phyloP scores from a whole-genome alignment of 2,113 vertebrate genomes.

The Alosa alosa region DNA sequence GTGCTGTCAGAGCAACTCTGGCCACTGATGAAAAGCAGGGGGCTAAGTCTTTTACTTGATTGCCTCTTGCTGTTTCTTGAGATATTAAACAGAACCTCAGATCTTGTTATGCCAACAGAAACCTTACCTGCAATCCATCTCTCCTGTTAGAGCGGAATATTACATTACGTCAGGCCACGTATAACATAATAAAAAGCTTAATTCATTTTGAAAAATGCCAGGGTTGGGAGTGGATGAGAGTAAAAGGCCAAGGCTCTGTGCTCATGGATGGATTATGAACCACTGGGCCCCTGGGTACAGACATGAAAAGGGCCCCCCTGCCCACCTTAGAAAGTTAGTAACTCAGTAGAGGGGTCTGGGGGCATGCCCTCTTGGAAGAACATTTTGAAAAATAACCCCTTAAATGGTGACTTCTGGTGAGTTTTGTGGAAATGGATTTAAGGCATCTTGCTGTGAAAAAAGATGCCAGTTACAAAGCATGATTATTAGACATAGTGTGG shows the following conservation, averaged over 20 bases:
- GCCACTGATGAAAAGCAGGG: neutral
- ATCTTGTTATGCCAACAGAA: neutral
- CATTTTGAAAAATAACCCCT: too few species aligned
- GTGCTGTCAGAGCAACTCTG: neutral
- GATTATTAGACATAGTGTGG: too few species aligned
- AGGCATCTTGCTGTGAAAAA: too few species aligned
- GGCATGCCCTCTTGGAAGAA: too few species aligned
- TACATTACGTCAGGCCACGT: neutral
- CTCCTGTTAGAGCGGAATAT: neutral
- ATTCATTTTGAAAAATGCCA: conserved; percentile 8
- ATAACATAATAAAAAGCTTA: neutral
- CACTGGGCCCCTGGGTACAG: too few species aligned
- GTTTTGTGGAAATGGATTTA: too few species aligned
- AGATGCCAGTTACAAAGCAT: too few species aligned
- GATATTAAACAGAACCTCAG: neutral
- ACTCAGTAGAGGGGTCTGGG: too few species aligned
- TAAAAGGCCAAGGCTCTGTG: neutral
- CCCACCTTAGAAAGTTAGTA: too few species aligned
- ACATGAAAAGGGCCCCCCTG: too few species aligned
- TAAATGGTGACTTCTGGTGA: too few species aligned
- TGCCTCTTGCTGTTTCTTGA: neutral
- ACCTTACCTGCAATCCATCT: neutral
- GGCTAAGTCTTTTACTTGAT: neutral
- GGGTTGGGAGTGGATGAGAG: neutral
- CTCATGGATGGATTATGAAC: too few species aligned